Evolutionary conservation across 2,113 vertebrate genomes (phyloP).

Genomic region (Vimba vimba): DNA sequence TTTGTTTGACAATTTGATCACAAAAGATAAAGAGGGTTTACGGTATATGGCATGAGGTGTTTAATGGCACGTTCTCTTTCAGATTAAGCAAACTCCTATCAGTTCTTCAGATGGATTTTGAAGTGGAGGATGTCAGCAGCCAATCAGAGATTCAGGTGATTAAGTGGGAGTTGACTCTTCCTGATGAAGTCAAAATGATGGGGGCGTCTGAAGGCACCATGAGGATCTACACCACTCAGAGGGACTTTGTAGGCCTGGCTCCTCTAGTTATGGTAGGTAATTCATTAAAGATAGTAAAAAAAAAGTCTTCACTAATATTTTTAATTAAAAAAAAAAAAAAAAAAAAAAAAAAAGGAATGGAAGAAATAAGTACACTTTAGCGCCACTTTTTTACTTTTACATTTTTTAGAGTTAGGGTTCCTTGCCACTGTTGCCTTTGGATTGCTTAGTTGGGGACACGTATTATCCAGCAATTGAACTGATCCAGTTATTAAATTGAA

Average conservation of each 20-base stretch:
- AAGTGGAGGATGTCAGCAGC: slow-evolving; percentile 81
- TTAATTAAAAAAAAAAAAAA: no score
- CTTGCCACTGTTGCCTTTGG: no score
- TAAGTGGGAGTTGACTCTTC: slow-evolving; percentile 90
- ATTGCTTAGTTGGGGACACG: no score
- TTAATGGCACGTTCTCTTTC: background rate
- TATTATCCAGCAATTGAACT: no score
- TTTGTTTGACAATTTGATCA: background rate
- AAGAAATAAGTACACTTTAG: background rate
- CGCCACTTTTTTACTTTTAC: no score
- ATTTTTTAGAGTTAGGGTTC: no score
- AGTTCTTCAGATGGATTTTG: slow-evolving; percentile 91
- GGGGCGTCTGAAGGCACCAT: slow-evolving; percentile 82
- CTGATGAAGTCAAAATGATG: slow-evolving; percentile 66
- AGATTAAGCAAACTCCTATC: slow-evolving; percentile 78
- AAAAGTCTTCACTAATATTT: no score
- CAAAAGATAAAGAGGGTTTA: background rate
- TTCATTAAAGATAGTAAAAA: background rate
- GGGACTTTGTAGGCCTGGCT: slow-evolving; percentile 84
- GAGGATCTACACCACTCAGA: slow-evolving; percentile 87
- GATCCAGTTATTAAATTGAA: no score
- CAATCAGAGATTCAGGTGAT: slow-evolving; percentile 84
- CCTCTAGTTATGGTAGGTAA: slow-evolving; percentile 90
- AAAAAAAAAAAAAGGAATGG: background rate
- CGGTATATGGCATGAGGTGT: background rate